Conservation (phyloP, 1,140 invertebrate species). For the Atta cephalotes region DNA sequence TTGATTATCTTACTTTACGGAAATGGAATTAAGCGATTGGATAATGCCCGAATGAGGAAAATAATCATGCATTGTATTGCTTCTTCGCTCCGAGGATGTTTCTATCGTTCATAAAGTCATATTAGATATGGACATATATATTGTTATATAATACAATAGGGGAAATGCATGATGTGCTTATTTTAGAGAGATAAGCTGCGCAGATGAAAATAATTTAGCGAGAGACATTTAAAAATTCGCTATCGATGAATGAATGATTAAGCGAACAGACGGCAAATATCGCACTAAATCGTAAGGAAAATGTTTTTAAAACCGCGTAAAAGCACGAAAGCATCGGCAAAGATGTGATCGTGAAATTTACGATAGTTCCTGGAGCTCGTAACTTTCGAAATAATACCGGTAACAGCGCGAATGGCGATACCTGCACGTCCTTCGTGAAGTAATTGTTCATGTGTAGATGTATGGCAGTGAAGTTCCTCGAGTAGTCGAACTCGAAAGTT, state of each 20-base stretch:
- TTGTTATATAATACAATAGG: neutral
- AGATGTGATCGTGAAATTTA: conserved; percentile 64
- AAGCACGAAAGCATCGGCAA: conserved; percentile 36
- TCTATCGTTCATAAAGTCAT: neutral
- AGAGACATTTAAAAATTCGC: neutral
- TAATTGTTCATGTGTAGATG: conserved; percentile 91
- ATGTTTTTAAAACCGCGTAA: conserved; percentile 61
- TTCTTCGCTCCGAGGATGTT: conserved; percentile 8
- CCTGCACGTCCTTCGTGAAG: conserved; percentile 89
- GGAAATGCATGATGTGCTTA: neutral
- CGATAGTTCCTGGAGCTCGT: conserved; percentile 53
- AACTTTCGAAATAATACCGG: conserved; percentile 57
- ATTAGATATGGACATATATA: conserved; percentile 12
- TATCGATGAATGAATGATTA: conserved; percentile 7
- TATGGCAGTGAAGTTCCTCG: conserved; percentile 92
- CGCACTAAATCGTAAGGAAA: conserved; percentile 52
- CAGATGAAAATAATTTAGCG: conserved; percentile 28
- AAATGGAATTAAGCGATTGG: conserved; percentile 4
- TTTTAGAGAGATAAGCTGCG: conserved; percentile 24
- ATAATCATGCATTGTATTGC: conserved; percentile 31
- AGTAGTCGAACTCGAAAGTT: conserved; percentile 91
- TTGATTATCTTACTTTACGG: neutral
- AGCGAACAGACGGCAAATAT: conserved; percentile 25
- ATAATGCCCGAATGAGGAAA: conserved; percentile 14
- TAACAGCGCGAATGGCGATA: conserved; percentile 76